Evolutionary conservation across 2,888 invertebrate species (phyloP), one percentile per base, ranked within the genome.

Genomic region (Dryococelus australis): DNA sequence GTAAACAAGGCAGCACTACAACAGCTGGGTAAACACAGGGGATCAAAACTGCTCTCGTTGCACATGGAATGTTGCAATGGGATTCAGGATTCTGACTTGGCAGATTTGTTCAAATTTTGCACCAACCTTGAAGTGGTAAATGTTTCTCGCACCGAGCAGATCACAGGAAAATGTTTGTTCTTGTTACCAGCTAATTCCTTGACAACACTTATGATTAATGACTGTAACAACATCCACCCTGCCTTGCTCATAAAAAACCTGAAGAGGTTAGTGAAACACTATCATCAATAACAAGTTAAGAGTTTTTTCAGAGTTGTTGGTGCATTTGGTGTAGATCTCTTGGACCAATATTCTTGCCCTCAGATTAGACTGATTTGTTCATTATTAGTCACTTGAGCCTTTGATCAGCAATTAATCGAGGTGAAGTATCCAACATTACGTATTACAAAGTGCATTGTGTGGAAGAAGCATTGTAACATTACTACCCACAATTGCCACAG

Each of bases 201-300:
- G 20, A 24, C 43, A 35, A 20, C 28, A 10, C 43, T 83, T 13
- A 20, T 43, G 13, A 13, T 83, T 10, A 83, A 83, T 35, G 83
- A 83, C 83, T 83, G 83, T 13, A 83, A 35, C 35, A 83, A 83
- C 43, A 83, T 83, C 35, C 83, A 24, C 20, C 35, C 83, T 28
- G 43, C 28, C 20, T 28, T 83, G 83, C 83, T 83, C 83, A 83
- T 83, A 43, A 28, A 28, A 43, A 28, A 35, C 35, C 28, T 83
- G 24, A 28, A 28, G 83, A 83, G 83, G 83, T 83, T 43, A 83
- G 65, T 65, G 4, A 47, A 47, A 16, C 16, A 47, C 16, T 47
- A 5, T 1, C 16, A 47, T 47, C 47, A 47, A 16, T 47, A 47
- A 47, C 8, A 16, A 47, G 10, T 35, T 35, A 35, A 35, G 4